These are phyloP conservation scores for Mactra quadrangularis DNA, from an alignment of 1,140 invertebrate genomes.

Conservation along the genomic window DNA sequence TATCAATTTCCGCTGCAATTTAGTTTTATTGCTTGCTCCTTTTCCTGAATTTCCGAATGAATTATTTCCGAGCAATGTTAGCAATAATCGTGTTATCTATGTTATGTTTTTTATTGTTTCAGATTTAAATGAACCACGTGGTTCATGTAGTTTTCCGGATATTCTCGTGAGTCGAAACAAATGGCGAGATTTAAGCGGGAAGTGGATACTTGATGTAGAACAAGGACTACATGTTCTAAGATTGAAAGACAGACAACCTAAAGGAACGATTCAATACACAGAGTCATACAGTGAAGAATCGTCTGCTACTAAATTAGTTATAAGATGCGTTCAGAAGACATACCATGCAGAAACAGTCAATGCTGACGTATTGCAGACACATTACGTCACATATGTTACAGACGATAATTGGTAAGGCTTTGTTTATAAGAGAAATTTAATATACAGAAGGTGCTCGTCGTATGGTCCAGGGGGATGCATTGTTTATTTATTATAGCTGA, in stretches of 20 bases:
- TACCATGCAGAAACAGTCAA: constrained; percentile 28
- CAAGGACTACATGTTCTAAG: constrained; percentile 50
- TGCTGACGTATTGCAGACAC: constrained; percentile 23
- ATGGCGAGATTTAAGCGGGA: constrained; percentile 57
- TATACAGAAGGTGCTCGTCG: too few species aligned
- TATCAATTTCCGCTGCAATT: too few species aligned
- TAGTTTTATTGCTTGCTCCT: too few species aligned
- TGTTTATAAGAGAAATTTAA: background rate
- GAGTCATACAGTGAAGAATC: constrained; percentile 8
- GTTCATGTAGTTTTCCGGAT: constrained; percentile 45
- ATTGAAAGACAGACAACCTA: constrained; percentile 14
- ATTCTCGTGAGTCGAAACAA: constrained; percentile 49
- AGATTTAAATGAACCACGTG: constrained; percentile 46
- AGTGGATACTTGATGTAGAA: constrained; percentile 43
- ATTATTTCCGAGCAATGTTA: too few species aligned
- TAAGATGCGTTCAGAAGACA: constrained; percentile 44
- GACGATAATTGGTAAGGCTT: constrained; percentile 51
- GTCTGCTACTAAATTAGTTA: constrained; percentile 41
- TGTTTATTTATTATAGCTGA: too few species aligned
- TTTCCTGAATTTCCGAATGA: too few species aligned
- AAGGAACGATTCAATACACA: constrained; percentile 14
- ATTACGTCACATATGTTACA: constrained; percentile 55
- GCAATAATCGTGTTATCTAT: background rate
- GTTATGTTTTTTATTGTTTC: constrained; percentile 12
- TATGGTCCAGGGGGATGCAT: too few species aligned